phyloP scores from a whole-genome alignment of 2,113 vertebrate genomes.

The Channa argus region DNA sequence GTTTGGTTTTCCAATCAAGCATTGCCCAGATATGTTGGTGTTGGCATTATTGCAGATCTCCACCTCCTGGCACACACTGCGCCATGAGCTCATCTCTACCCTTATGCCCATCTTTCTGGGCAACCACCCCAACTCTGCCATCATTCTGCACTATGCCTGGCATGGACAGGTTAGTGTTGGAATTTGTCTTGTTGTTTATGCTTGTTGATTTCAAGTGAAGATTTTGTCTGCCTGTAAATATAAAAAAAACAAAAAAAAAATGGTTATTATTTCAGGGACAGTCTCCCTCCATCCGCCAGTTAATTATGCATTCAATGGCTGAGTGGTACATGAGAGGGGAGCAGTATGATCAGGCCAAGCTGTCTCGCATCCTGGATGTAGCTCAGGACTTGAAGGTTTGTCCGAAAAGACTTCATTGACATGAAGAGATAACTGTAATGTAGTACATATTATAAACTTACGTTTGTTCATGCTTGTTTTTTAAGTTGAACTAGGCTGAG shows the following conservation, averaged over 20 bases:
- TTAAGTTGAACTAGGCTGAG: too few species aligned
- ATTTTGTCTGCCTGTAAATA: too few species aligned
- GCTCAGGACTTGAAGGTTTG: slow-evolving; percentile 98
- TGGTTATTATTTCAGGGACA: slow-evolving; percentile 86
- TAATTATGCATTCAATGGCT: slow-evolving; percentile 99
- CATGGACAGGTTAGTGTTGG: slow-evolving; percentile 92
- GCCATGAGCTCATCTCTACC: slow-evolving; percentile 98
- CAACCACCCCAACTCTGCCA: slow-evolving; percentile 99
- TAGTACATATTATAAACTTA: too few species aligned
- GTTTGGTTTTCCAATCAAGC: slow-evolving; percentile 98
- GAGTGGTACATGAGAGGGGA: slow-evolving; percentile 99
- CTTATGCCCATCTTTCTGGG: slow-evolving; percentile 99
- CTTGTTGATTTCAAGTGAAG: background rate
- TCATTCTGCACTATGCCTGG: slow-evolving; percentile 99
- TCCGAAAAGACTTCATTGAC: background rate
- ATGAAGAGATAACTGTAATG: background rate
- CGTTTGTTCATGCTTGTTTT: background rate
- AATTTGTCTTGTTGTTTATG: background rate
- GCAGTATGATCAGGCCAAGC: slow-evolving; percentile 97
- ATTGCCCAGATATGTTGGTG: slow-evolving; percentile 98
- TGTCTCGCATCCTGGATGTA: slow-evolving; percentile 98
- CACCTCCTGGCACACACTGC: slow-evolving; percentile 97
- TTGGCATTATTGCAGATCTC: slow-evolving; percentile 96
- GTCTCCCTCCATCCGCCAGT: slow-evolving; percentile 98
- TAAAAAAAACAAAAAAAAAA: background rate